Conservation (phyloP, 2,888 invertebrate species). For the Rhaphigaster nebulosa region DNA sequence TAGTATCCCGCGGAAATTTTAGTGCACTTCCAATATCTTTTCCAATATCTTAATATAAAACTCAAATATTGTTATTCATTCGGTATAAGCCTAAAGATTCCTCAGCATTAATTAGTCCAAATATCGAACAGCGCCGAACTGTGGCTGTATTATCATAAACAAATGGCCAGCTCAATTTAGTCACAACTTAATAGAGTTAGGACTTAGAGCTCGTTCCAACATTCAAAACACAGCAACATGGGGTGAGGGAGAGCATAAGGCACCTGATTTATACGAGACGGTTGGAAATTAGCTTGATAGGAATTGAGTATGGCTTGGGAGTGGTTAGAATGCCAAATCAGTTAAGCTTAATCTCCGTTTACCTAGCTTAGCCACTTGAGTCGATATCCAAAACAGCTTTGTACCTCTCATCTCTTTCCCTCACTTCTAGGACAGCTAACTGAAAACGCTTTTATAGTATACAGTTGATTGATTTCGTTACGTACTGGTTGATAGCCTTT, state of each 20-base stretch:
- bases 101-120: background rate
- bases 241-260: background rate
- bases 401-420: background rate
- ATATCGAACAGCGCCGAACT: background rate
- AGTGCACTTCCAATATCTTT: too few species aligned
- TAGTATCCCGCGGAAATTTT: too few species aligned
- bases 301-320: slow-evolving; percentile 47
- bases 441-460: background rate
- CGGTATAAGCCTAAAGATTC: background rate
- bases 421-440: background rate
- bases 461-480: background rate
- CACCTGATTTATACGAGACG: slow-evolving; percentile 29
- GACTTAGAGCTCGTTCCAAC: slow-evolving; percentile 10
- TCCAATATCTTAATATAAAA: background rate
- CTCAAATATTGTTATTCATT: background rate
- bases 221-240: slow-evolving; percentile 26
- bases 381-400: slow-evolving; percentile 28
- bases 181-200: slow-evolving; percentile 27
- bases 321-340: slow-evolving; percentile 40
- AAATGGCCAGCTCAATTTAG: slow-evolving; percentile 38
- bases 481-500: background rate
- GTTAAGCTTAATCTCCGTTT: slow-evolving; percentile 41
- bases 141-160: slow-evolving; percentile 8
- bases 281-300: slow-evolving; percentile 46
- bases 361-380: slow-evolving; percentile 24